Conservation (phyloP, 2,888 invertebrate genomes). For the Seira ritae region DNA sequence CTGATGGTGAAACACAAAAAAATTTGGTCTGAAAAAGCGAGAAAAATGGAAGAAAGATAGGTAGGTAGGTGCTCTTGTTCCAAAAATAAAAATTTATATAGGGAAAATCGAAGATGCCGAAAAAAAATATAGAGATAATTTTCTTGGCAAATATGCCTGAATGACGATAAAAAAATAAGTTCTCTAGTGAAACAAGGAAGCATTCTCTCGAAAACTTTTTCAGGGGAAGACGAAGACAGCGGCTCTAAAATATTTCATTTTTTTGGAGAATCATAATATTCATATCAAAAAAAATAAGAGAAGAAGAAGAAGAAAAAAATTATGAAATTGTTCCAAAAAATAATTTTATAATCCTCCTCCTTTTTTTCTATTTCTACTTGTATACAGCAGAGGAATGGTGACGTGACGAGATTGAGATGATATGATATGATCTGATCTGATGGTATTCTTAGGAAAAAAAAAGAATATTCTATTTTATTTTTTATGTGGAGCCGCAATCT, state of each 20-base stretch:
- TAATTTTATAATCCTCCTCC: conserved; percentile 17
- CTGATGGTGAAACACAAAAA: conserved; percentile 33
- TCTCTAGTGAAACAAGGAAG: conserved; percentile 13
- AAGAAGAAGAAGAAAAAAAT: conserved; percentile 13
- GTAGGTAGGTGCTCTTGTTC: conserved; percentile 53
- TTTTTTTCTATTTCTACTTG: too few species aligned
- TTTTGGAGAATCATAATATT: background rate
- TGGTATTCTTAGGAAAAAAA: too few species aligned
- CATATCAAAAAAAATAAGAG: conserved; percentile 8
- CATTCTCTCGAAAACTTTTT: conserved; percentile 13
- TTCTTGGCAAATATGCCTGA: conserved; percentile 63
- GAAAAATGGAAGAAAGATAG: conserved; percentile 18
- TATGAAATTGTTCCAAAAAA: conserved; percentile 24
- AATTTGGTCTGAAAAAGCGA: background rate
- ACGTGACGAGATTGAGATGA: background rate
- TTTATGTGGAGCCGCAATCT: too few species aligned
- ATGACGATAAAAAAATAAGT: conserved; percentile 35
- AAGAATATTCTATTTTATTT: too few species aligned
- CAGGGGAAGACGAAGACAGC: background rate
- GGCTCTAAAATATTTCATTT: conserved; percentile 4
- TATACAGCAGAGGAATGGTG: background rate
- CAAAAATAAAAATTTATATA: conserved; percentile 57
- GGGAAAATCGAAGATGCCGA: conserved; percentile 25
- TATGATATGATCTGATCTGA: too few species aligned
- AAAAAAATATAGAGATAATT: conserved; percentile 18